phyloP scores from a whole-genome alignment of 1,140 invertebrate genomes.

The Sinella curviseta region DNA sequence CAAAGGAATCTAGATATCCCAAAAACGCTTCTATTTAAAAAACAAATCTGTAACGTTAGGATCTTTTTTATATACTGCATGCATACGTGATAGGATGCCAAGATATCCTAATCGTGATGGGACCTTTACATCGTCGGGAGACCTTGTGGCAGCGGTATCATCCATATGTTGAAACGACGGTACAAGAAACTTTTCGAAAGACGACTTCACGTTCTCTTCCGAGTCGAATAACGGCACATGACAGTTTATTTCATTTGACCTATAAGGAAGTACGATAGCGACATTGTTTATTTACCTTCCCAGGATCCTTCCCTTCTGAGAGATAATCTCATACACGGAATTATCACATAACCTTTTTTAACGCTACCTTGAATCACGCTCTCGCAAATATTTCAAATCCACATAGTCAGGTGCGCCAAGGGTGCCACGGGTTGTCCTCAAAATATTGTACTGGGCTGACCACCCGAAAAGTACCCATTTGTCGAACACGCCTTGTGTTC shows the following conservation, averaged over 20 bases:
- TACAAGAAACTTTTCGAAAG: neutral
- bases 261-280: too few species aligned
- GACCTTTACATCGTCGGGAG: neutral
- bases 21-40: too few species aligned
- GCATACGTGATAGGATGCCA: neutral
- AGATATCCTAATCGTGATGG: neutral
- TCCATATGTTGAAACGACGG: neutral
- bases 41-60: neutral
- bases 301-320: too few species aligned
- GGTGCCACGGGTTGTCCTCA: conserved; percentile 5
- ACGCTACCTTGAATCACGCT: neutral
- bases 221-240: conserved; percentile 27
- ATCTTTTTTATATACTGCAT: neutral
- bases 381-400: conserved; percentile 14
- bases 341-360: neutral
- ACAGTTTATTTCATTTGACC: conserved; percentile 2
- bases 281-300: too few species aligned
- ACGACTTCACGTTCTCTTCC: neutral
- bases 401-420: conserved; percentile 35
- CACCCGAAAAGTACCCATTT: conserved; percentile 17
- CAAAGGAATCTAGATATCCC: too few species aligned
- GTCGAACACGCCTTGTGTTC: neutral
- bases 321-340: too few species aligned
- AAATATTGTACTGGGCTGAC: conserved; percentile 34
- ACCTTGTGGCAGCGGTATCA: neutral